phyloP scores from a whole-genome alignment of 2,113 vertebrate genomes.

The Stercorarius parasiticus region DNA sequence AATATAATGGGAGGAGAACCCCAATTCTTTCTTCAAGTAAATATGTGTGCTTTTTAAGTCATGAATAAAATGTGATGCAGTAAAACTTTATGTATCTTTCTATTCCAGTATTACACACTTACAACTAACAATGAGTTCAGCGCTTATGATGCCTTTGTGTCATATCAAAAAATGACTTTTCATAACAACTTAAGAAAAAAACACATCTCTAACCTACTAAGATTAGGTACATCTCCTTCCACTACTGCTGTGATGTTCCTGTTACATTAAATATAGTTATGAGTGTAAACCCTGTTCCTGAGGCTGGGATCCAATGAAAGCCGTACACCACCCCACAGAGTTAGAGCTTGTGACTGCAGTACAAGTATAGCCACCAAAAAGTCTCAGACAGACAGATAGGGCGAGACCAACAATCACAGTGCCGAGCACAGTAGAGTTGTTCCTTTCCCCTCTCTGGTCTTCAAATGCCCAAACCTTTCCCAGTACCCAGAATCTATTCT shows the following conservation, averaged over 20 bases:
- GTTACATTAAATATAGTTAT: background rate
- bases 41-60: background rate
- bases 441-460: background rate
- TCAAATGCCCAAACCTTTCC: background rate
- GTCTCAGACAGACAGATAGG: rapidly evolving
- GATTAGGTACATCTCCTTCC: background rate
- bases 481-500: background rate
- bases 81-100: background rate
- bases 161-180: background rate
- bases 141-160: background rate
- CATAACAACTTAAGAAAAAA: background rate
- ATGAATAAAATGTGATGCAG: background rate
- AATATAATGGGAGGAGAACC: background rate
- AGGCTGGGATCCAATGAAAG: background rate
- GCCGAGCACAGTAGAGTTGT: background rate
- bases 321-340: too few species aligned
- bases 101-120: background rate
- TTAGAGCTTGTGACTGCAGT: background rate
- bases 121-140: background rate
- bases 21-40: background rate
- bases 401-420: rapidly evolving
- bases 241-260: background rate
- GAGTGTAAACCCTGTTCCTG: background rate
- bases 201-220: rapidly evolving
- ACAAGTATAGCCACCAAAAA: too few species aligned